A percentile compares a stretch with the other conserved stretches of the same genome.
phyloP scores from a whole-genome alignment of 2,113 vertebrate genomes.

The Percopsis transmontana region DNA sequence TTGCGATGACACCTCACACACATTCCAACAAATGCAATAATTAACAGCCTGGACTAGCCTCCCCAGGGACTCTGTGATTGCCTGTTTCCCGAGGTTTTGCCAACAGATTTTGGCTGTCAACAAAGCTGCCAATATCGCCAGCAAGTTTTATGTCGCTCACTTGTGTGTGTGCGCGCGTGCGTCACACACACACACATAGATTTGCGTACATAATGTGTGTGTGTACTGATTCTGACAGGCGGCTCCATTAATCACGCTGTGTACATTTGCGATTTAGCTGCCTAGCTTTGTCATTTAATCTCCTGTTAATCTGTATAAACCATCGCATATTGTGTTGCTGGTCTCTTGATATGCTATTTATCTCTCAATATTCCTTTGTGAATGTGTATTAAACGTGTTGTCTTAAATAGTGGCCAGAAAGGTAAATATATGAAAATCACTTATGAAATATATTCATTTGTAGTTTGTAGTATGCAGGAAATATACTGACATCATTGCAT shows the following conservation, averaged over 20 bases:
- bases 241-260: conserved; percentile 1
- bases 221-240: neutral
- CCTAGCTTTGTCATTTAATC: no score
- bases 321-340: no score
- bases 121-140: conserved; percentile 27
- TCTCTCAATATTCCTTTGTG: no score
- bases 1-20: conserved; percentile 31
- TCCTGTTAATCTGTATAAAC: no score
- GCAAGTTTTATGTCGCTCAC: conserved; percentile 11
- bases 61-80: conserved; percentile 57
- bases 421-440: no score
- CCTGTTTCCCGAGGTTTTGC: conserved; percentile 53
- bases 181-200: neutral
- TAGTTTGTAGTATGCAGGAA: no score
- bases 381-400: no score
- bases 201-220: neutral
- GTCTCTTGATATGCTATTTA: no score
- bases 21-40: conserved; percentile 67
- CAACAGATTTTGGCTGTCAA: conserved; percentile 39
- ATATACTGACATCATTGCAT: no score
- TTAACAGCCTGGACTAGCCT: conserved; percentile 50
- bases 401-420: no score
- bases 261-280: conserved; percentile 2
- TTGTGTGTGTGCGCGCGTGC: conserved; percentile 9
- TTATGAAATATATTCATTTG: no score